phyloP scores from a whole-genome alignment of 2,888 invertebrate genomes.

The Chymomyza fuscimana region DNA sequence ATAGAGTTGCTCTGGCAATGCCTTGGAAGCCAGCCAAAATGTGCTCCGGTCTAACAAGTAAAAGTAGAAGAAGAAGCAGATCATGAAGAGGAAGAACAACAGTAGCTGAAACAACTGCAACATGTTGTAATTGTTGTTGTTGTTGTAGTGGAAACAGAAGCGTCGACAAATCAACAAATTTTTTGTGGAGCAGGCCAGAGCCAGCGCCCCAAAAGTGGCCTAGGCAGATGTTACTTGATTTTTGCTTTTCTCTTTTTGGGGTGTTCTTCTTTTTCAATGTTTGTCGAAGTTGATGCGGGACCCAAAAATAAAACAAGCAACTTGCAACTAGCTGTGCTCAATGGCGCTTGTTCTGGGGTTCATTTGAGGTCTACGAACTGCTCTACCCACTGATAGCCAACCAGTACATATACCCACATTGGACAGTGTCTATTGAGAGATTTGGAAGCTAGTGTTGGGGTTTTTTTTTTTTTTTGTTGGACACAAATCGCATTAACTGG shows the following conservation, averaged over 20 bases:
- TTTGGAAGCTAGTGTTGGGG: conserved; percentile 8
- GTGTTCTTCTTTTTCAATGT: conserved; percentile 14
- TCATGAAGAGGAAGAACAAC: conserved; percentile 3
- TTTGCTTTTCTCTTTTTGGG: conserved; percentile 2
- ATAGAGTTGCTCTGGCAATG: conserved; percentile 3
- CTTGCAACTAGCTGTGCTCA: not conserved
- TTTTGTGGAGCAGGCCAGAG: conserved; percentile 7
- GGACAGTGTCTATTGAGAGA: not conserved
- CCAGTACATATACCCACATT: not conserved
- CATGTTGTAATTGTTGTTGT: conserved; percentile 2
- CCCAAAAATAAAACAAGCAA: conserved; percentile 44
- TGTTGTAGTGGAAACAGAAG: not conserved
- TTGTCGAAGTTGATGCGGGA: conserved; percentile 28
- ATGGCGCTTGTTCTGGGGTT: conserved; percentile 17
- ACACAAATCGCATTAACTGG: conserved; percentile 59
- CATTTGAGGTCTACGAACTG: conserved; percentile 63
- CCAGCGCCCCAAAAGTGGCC: not conserved
- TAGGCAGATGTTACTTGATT: conserved; percentile 18
- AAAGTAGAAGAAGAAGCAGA: conserved; percentile 35
- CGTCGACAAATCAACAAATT: conserved; percentile 49
- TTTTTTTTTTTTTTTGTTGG: conserved; percentile 35
- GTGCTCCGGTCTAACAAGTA: conserved; percentile 26
- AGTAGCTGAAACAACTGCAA: conserved; percentile 17
- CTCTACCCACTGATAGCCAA: conserved; percentile 10
- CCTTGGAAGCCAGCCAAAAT: conserved; percentile 54